Percentiles rank a stretch among this genome's conserved stretches.
Conservation (phyloP, 1,140 invertebrate species). For the Steinernema khuongi region DNA sequence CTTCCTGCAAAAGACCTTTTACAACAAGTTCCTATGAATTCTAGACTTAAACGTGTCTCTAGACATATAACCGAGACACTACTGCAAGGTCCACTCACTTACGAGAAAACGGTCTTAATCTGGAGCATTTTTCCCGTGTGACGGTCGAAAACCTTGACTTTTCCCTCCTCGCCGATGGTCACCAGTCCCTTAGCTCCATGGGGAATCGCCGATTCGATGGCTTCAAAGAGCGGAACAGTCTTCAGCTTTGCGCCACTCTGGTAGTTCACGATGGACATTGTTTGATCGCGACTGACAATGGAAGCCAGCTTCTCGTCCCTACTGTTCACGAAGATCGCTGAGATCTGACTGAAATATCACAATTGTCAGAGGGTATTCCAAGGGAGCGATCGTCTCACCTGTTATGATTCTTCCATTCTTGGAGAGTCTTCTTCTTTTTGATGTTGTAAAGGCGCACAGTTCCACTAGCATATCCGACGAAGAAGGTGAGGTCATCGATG, state of each 20-base stretch:
- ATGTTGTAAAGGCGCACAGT: constrained; percentile 31
- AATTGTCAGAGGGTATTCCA: background rate
- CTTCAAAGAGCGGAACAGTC: constrained; percentile 44
- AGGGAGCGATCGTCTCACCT: constrained; percentile 17
- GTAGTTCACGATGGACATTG: constrained; percentile 42
- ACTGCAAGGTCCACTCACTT: background rate
- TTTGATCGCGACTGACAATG: constrained; percentile 44
- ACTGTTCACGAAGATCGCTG: constrained; percentile 20
- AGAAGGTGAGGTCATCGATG: background rate
- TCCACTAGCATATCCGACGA: constrained; percentile 29
- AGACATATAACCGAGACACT: background rate
- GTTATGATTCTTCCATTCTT: constrained; percentile 34
- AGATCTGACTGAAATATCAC: constrained; percentile 42
- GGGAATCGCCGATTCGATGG: constrained; percentile 42
- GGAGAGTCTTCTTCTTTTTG: constrained; percentile 27
- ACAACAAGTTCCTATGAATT: background rate
- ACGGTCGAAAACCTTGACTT: constrained; percentile 44
- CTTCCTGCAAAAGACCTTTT: background rate
- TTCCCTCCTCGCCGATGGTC: constrained; percentile 49
- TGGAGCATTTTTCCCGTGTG: constrained; percentile 21
- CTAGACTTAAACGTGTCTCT: constrained; percentile 16
- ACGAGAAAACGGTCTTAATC: constrained; percentile 30
- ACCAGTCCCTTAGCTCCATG: constrained; percentile 31
- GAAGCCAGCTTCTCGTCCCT: background rate
- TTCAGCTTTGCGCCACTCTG: constrained; percentile 33